These are phyloP conservation scores for Polydrusus tereticollis DNA, from an alignment of 2,888 invertebrate species.

Conservation along the genomic window DNA sequence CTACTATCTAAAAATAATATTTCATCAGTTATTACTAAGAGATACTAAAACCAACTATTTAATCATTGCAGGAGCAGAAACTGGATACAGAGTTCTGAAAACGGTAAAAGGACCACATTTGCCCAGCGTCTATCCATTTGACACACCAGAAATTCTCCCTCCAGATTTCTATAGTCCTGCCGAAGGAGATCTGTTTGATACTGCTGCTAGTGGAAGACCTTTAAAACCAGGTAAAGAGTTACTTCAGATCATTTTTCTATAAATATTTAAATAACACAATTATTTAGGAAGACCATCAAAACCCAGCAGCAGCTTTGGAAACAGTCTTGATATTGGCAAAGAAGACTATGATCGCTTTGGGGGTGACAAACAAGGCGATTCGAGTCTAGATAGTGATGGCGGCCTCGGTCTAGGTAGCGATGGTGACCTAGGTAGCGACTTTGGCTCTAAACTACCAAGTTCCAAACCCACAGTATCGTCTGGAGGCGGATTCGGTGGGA, in stretches of 20 bases:
- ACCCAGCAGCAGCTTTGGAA: constrained; percentile 32
- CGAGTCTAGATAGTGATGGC: constrained; percentile 24
- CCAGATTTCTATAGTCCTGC: constrained; percentile 60
- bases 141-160: constrained; percentile 69
- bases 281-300: constrained; percentile 29
- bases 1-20: too few relatives aligned
- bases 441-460: constrained; percentile 23
- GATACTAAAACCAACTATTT: too few relatives aligned
- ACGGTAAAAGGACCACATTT: constrained; percentile 78
- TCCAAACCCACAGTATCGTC: constrained; percentile 47
- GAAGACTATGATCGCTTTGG: constrained; percentile 41
- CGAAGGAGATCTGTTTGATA: constrained; percentile 62
- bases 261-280: neutral
- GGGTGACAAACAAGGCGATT: neutral
- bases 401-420: constrained; percentile 43
- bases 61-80: constrained; percentile 72
- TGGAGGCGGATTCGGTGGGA: constrained; percentile 35
- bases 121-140: constrained; percentile 71
- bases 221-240: constrained; percentile 40
- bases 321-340: constrained; percentile 40
- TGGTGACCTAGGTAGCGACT: constrained; percentile 22
- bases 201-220: constrained; percentile 70
- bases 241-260: neutral
- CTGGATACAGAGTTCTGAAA: constrained; percentile 81
- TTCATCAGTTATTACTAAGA: too few relatives aligned